These are phyloP conservation scores for Torymus aiolomorphi DNA, from an alignment of 2,888 invertebrate species.

Conservation along the genomic window DNA sequence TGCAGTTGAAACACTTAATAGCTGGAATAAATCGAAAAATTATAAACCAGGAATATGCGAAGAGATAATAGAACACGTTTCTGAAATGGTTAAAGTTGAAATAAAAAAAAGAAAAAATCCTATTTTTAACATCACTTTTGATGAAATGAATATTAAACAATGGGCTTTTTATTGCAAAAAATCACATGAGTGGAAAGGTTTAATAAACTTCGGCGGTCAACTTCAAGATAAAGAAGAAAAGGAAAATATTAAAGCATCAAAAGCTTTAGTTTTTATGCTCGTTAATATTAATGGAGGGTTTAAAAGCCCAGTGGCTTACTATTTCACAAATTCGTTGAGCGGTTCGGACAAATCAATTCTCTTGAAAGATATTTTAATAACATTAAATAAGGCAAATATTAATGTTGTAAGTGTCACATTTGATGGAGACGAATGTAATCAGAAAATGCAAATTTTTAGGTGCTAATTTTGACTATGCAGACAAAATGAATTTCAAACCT, in stretches of 20 bases:
- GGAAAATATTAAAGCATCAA: too few species aligned
- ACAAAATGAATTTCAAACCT: too few species aligned
- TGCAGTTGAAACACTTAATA: too few species aligned
- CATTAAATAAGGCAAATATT: slow-evolving; percentile 39
- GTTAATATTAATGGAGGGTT: slow-evolving; percentile 52
- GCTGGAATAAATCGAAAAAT: too few species aligned
- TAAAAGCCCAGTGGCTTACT: slow-evolving; percentile 52
- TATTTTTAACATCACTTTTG: slow-evolving; percentile 55
- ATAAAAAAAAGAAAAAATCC: slow-evolving; percentile 46
- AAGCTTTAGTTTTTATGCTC: slow-evolving; percentile 54
- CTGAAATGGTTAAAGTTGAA: too few species aligned
- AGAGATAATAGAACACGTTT: too few species aligned
- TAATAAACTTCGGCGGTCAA: slow-evolving; percentile 44
- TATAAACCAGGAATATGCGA: too few species aligned
- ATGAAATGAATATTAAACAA: slow-evolving; percentile 55
- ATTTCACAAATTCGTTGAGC: slow-evolving; percentile 45
- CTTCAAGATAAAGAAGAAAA: slow-evolving; percentile 6
- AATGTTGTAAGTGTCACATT: slow-evolving; percentile 51
- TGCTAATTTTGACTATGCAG: too few species aligned
- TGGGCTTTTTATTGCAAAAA: slow-evolving; percentile 47
- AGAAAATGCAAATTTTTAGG: too few species aligned
- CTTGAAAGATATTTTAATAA: too few species aligned
- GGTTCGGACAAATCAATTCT: slow-evolving; percentile 42
- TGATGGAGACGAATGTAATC: slow-evolving; percentile 45
- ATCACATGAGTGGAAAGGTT: slow-evolving; percentile 44